Percentiles rank a stretch among this genome's conserved stretches.
These are phyloP conservation scores for Triops longicaudatus DNA, from an alignment of 1,140 invertebrate genomes.

Conservation along the genomic window DNA sequence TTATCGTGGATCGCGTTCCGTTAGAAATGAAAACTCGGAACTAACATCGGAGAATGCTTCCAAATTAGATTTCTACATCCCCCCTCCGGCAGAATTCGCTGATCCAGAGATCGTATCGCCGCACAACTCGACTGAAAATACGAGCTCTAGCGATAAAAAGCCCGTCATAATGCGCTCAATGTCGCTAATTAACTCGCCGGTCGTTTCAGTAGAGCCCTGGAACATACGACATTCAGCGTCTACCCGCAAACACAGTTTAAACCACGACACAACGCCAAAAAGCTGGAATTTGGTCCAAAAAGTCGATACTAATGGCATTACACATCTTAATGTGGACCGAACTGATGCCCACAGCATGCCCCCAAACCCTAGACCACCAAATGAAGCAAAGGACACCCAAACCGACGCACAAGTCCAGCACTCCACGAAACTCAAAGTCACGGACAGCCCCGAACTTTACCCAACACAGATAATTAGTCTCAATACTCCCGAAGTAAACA, in stretches of 20 bases:
- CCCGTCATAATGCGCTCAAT: background rate
- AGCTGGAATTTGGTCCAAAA: background rate
- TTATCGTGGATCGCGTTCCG: background rate
- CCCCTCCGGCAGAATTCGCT: background rate
- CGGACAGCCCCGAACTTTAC: background rate
- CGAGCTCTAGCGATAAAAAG: background rate
- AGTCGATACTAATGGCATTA: background rate
- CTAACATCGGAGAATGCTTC: background rate
- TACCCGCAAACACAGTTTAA: constrained; percentile 4
- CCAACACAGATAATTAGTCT: background rate
- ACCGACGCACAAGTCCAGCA: background rate
- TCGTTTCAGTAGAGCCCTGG: background rate
- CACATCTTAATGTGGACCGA: background rate
- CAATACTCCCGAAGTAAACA: background rate
- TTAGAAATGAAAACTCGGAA: background rate
- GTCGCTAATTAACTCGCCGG: background rate
- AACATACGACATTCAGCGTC: background rate
- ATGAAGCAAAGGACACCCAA: background rate
- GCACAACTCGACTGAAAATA: background rate
- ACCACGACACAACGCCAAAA: background rate
- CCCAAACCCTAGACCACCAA: background rate
- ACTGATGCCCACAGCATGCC: background rate
- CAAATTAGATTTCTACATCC: background rate
- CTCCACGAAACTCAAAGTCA: background rate
- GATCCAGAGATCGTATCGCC: background rate